These are phyloP conservation scores for Tangachromis dhanisi DNA, from an alignment of 2,113 vertebrate species.

Conservation along the genomic window DNA sequence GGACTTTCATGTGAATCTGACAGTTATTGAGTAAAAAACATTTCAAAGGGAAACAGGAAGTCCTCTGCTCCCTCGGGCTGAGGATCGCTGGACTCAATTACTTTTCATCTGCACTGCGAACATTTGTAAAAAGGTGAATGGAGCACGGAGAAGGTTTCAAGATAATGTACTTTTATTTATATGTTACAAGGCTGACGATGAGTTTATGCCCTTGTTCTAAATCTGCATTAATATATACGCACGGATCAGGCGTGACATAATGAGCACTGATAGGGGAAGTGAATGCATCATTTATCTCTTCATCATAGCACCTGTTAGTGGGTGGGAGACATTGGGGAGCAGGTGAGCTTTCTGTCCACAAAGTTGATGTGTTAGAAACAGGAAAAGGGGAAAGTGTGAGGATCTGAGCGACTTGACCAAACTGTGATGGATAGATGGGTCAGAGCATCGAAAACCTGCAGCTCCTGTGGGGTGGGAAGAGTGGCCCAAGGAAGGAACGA, in stretches of 20 bases:
- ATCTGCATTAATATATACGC: not conserved
- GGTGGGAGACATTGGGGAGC: not conserved
- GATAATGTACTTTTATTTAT: not conserved
- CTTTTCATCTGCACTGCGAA: not conserved
- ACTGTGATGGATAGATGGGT: not conserved
- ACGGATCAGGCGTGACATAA: not conserved
- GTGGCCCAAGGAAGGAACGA: rapidly evolving
- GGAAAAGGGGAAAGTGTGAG: not conserved
- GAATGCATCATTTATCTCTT: rapidly evolving
- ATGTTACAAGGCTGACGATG: not conserved
- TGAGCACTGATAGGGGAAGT: not conserved
- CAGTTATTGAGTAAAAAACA: not conserved
- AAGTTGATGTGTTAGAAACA: not conserved
- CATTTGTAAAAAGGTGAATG: not conserved
- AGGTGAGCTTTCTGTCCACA: not conserved
- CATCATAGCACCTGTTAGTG: not conserved
- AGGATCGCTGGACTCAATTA: not conserved
- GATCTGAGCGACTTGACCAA: not conserved
- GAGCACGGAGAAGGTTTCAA: not conserved
- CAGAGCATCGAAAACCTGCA: not conserved
- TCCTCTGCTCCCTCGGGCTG: not conserved
- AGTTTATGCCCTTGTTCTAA: not conserved
- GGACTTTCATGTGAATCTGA: not conserved
- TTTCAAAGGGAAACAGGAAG: not conserved
- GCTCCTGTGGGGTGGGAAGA: not conserved